These are phyloP conservation scores for Amniataba percoides DNA, from an alignment of 2,797 vertebrate genomes.

Conservation along the genomic window DNA sequence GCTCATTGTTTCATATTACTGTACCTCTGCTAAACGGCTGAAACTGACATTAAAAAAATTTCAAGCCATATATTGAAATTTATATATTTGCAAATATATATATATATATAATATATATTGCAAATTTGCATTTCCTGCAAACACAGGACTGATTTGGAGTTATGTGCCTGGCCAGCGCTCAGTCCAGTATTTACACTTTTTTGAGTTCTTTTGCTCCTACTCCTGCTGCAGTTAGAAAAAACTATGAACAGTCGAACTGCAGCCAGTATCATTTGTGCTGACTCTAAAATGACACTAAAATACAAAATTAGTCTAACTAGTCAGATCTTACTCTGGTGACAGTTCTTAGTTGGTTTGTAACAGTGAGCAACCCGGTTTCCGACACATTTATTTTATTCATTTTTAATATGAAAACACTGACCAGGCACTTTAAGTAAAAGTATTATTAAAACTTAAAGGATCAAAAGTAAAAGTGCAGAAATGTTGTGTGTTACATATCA, in stretches of 20 bases:
- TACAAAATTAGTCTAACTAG: no score
- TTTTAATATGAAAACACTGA: background rate
- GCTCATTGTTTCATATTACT: background rate
- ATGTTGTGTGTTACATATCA: no score
- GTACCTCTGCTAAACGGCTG: background rate
- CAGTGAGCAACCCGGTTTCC: background rate
- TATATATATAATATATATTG: no score
- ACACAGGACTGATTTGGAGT: background rate
- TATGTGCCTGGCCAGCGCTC: background rate
- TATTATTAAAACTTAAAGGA: no score
- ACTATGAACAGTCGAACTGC: background rate
- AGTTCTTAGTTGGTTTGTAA: background rate
- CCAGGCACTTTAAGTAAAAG: no score
- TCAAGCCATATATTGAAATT: no score
- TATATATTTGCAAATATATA: no score
- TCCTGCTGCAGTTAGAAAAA: no score
- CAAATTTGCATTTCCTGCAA: background rate
- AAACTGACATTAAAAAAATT: background rate
- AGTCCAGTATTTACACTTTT: background rate
- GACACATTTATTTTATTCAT: background rate
- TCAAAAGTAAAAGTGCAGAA: background rate
- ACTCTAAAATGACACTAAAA: no score
- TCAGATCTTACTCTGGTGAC: no score
- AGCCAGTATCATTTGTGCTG: background rate
- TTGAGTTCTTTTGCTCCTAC: no score